Conservation (phyloP, 2,113 vertebrate genomes). For the Sylvilagus bachmani region DNA sequence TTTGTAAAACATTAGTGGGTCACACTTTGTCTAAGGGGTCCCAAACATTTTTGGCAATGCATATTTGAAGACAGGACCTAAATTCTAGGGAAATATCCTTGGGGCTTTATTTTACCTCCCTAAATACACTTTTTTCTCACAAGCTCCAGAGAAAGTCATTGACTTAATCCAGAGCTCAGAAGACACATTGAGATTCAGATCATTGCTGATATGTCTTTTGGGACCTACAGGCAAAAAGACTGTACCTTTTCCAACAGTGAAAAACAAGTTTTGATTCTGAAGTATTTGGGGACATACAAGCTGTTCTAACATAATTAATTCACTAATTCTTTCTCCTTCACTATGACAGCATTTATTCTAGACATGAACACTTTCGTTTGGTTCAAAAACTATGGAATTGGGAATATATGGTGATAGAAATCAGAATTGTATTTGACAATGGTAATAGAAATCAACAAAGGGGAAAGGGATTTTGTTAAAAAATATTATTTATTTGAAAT, state of each 20-base stretch:
- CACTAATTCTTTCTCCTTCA: neutral
- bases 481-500: no score
- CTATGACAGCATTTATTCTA: neutral
- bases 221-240: neutral
- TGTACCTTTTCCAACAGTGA: neutral
- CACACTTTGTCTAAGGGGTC: neutral
- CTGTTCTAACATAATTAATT: neutral
- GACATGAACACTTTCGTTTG: neutral
- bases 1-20: neutral
- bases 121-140: neutral
- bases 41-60: neutral
- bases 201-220: neutral
- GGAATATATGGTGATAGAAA: neutral
- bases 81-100: neutral
- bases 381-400: neutral
- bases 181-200: neutral
- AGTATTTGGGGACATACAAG: neutral
- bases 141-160: neutral
- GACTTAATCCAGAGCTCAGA: neutral
- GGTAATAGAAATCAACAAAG: neutral
- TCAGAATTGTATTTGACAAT: neutral
- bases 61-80: neutral
- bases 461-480: neutral
- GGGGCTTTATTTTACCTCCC: neutral
- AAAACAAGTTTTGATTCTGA: neutral